These are phyloP conservation scores for Agrilus cyanescens DNA, from an alignment of 2,888 invertebrate genomes.

Conservation along the genomic window DNA sequence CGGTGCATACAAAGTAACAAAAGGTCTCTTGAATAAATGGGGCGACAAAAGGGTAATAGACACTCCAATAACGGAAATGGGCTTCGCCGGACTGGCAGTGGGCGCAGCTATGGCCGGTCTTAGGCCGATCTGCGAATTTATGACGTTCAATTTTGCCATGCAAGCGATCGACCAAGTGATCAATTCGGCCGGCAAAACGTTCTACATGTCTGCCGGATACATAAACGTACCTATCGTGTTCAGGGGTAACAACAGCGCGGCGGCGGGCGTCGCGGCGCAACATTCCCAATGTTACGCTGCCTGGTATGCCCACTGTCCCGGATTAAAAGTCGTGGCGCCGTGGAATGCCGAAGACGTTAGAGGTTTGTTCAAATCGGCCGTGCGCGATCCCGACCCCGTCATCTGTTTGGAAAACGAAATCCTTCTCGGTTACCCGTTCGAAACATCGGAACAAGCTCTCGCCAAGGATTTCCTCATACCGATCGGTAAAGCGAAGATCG, in stretches of 20 bases:
- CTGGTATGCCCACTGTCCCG: conserved; percentile 53
- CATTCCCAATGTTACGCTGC: conserved; percentile 55
- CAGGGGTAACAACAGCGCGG: conserved; percentile 54
- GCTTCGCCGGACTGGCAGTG: conserved; percentile 53
- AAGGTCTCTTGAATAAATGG: conserved; percentile 51
- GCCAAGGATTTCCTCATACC: conserved; percentile 76
- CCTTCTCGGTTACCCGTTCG: conserved; percentile 45
- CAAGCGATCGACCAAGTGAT: conserved; percentile 62
- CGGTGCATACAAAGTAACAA: conserved; percentile 48
- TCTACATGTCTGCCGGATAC: conserved; percentile 54
- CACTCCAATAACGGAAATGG: conserved; percentile 57
- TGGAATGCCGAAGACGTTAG: conserved; percentile 48
- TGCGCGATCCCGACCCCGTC: conserved; percentile 51
- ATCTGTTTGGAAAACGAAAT: conserved; percentile 53
- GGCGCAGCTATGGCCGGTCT: conserved; percentile 60
- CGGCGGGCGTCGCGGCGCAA: conserved; percentile 50
- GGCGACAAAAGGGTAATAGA: conserved; percentile 52
- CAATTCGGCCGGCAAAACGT: conserved; percentile 57
- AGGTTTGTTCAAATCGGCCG: conserved; percentile 49
- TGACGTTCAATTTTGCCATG: conserved; percentile 68
- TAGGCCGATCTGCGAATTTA: conserved; percentile 58
- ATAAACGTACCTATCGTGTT: conserved; percentile 53
- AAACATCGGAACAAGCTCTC: conserved; percentile 69
- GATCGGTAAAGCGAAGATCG: conserved; percentile 55
- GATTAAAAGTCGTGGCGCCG: conserved; percentile 50